Evolutionary conservation across 2,888 invertebrate species (phyloP), one percentile per base, ranked within the genome.

Genomic region (Zonitis immaculata): DNA sequence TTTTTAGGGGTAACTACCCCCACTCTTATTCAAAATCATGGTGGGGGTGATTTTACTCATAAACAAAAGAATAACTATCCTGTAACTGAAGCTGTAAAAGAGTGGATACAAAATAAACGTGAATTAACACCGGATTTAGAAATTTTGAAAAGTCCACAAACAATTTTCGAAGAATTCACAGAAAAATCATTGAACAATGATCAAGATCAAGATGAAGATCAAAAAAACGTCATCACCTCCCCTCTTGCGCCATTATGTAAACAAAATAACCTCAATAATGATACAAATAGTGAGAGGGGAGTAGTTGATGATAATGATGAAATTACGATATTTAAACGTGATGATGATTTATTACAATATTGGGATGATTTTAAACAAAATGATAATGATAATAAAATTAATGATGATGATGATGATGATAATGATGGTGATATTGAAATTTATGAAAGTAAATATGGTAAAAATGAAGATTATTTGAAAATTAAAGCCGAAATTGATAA

Each of bases 21-120:
- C 43, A 42, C 49, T n/a, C 35, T 9, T 35, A 14, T n/a, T n/a
- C n/a, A n/a, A n/a, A n/a, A 7, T 6, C 7, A 9, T n/a, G 43
- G 42, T 35, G 47, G 35, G 50, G 48, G 47, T 47, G 42, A n/a
- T n/a, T n/a, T n/a, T n/a, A n/a, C n/a, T n/a, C n/a, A n/a, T n/a
- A n/a, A n/a, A n/a, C n/a, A n/a, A n/a, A n/a, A n/a, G n/a, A n/a
- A n/a, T n/a, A n/a, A n/a, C n/a, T 75, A 77, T 60, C 81, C 82
- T 9, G 80, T 84, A 51, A 83, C 82, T 3, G 74, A 78, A 44
- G 83, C 83, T 1, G 83, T 84, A 1, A 81, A 77, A 44, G 78
- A 81, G 49, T 84, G 84, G 84, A 76, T 84, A 61, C 73, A 74
- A 43, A 73, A 73, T 57, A 76, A 75, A 4, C 65, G 76, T 9